Evolutionary conservation across 2,888 invertebrate genomes (phyloP), one percentile per base, ranked within the genome.

Genomic region (Parnassius mnemosyne): DNA sequence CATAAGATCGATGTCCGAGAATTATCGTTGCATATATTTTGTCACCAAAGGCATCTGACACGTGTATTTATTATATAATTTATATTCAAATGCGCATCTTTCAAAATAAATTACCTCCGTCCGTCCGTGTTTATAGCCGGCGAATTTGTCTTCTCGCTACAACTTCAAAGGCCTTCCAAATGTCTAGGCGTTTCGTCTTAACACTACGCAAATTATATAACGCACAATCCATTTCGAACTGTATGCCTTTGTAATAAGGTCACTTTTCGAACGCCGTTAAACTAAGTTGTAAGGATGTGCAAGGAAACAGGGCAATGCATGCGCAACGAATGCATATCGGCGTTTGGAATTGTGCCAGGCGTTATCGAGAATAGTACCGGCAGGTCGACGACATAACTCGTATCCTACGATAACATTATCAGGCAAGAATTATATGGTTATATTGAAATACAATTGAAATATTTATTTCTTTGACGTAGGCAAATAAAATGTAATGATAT

Each of bases 311-410:
- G 66, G 65, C 63, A 68, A 60, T 79, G 79, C 79, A 78, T 72
- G 70, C 77, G 77, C 70, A 71, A 56, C 50, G 64, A 16, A 42
- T 41, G 57, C 70, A 75, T 71, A 75, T 10, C 34, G 80, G 82
- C 80, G 81, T 78, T 83, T 88, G 88, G 88, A 85, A 71, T 61
- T 59, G 25, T 79, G 88, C 88, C 89, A 88, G 69, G 69, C 73
- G 74, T 73, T 76, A 79, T 80, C 77, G 81, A 76, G 78, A 79
- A 78, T 77, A 73, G 71, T 77, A 72, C 77, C 73, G 77, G 75
- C 66, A 70, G 81, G 83, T 83, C 80, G 84, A 72, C 80, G 79
- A 81, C 82, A 76, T 76, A 70, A 71, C 11, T 10, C 51, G 12
- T 56, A 46, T 46, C 44, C 52, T 43, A 11, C 50, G 13, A 50